phyloP scores from a whole-genome alignment of 2,888 invertebrate genomes.

The Melieria crassipennis region DNA sequence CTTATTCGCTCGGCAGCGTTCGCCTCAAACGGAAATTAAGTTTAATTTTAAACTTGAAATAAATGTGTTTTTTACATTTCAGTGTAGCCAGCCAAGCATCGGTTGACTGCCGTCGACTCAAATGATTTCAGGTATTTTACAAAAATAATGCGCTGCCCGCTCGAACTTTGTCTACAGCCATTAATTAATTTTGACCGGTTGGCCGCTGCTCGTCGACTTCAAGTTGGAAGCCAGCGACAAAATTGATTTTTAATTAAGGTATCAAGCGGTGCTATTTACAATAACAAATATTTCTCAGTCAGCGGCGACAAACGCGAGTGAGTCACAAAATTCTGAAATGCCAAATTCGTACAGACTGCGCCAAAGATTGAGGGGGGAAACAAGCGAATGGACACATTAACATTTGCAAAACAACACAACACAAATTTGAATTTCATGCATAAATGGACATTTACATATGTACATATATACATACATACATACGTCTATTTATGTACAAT shows the following conservation, averaged over 20 bases:
- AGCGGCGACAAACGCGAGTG: slow-evolving; percentile 7
- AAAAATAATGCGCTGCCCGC: too few species aligned
- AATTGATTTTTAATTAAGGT: slow-evolving; percentile 58
- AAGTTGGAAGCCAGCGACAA: slow-evolving; percentile 51
- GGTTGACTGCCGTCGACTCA: too few species aligned
- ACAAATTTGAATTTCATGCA: slow-evolving; percentile 3
- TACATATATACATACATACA: not conserved
- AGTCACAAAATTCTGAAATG: slow-evolving; percentile 1
- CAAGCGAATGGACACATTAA: slow-evolving; percentile 2
- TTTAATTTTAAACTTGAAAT: too few species aligned
- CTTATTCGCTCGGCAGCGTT: too few species aligned
- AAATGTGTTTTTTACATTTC: too few species aligned
- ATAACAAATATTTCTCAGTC: not conserved
- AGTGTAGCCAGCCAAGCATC: too few species aligned
- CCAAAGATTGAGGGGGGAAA: not conserved
- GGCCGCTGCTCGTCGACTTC: not conserved
- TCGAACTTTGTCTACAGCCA: too few species aligned
- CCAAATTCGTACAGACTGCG: too few species aligned
- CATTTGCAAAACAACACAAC: not conserved
- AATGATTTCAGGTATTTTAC: too few species aligned
- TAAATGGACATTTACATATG: not conserved
- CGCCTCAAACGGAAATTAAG: too few species aligned
- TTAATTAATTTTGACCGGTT: not conserved
- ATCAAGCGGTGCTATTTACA: slow-evolving; percentile 37
- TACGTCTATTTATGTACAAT: not conserved